phyloP scores from a whole-genome alignment of 2,113 vertebrate species.

The Accipiter virgatus region DNA sequence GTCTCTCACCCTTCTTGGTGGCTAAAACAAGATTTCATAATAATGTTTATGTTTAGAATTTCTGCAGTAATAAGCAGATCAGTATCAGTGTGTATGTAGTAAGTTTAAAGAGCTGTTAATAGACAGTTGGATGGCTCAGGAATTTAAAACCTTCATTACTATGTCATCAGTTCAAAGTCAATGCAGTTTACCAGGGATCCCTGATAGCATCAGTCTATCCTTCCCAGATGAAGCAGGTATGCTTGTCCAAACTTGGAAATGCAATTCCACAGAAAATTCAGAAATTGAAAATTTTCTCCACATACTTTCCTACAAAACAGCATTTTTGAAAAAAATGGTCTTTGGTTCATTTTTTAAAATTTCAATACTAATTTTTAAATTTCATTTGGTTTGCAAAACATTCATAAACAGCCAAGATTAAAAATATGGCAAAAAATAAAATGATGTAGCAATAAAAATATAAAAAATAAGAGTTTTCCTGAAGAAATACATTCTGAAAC shows the following conservation, averaged over 20 bases:
- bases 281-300: not conserved
- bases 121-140: constrained; percentile 35
- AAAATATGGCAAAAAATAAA: not conserved
- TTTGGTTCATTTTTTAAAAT: not conserved
- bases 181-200: not conserved
- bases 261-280: not conserved
- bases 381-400: not conserved
- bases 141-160: constrained; percentile 56
- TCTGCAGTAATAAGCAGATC: constrained; percentile 63
- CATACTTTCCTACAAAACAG: not conserved
- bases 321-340: not conserved
- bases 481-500: not conserved
- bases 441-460: not conserved
- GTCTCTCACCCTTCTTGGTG: not conserved
- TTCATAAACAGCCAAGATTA: not conserved
- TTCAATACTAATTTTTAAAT: not conserved
- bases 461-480: not conserved
- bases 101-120: constrained; percentile 54
- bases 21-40: constrained; percentile 36
- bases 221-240: constrained; percentile 11
- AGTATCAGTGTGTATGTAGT: constrained; percentile 32
- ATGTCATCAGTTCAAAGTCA: constrained; percentile 52
- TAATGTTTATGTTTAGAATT: constrained; percentile 64
- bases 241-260: constrained; percentile 36
- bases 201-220: constrained; percentile 31